phyloP scores from a whole-genome alignment of 2,888 invertebrate genomes.

The Macrosoma leucophasiata region DNA sequence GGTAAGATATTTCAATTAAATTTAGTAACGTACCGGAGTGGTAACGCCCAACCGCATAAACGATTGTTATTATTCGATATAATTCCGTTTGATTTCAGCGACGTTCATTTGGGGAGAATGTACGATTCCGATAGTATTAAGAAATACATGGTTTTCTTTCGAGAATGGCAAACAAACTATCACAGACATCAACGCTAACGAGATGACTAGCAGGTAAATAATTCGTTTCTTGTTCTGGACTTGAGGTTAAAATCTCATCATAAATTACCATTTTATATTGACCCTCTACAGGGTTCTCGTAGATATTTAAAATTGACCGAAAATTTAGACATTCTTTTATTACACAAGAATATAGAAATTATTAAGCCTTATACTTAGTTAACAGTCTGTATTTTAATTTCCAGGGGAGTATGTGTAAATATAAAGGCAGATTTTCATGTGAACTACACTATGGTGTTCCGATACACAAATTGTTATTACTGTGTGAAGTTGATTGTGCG shows the following conservation, averaged over 20 bases:
- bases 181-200: conserved; percentile 87
- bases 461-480: conserved; percentile 82
- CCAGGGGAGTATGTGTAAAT: conserved; percentile 82
- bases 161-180: conserved; percentile 89
- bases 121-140: conserved; percentile 84
- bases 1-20: conserved; percentile 13
- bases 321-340: neutral
- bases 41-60: conserved; percentile 52
- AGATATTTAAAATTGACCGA: conserved; percentile 4
- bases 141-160: conserved; percentile 94
- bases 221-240: no score
- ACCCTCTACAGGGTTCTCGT: conserved; percentile 1
- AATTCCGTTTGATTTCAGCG: conserved; percentile 48
- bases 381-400: no score
- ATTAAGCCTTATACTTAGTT: neutral
- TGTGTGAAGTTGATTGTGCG: conserved; percentile 90
- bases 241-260: no score
- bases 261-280: conserved; percentile 17
- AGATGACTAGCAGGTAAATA: conserved; percentile 80
- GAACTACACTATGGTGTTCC: conserved; percentile 91
- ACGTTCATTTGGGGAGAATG: conserved; percentile 68
- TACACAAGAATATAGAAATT: no score
- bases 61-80: conserved; percentile 25
- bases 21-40: conserved; percentile 23
- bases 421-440: conserved; percentile 84